Percentiles rank a stretch among this genome's conserved stretches.
These are phyloP conservation scores for Phyto melanocephala DNA, from an alignment of 2,888 invertebrate genomes.

Conservation along the genomic window DNA sequence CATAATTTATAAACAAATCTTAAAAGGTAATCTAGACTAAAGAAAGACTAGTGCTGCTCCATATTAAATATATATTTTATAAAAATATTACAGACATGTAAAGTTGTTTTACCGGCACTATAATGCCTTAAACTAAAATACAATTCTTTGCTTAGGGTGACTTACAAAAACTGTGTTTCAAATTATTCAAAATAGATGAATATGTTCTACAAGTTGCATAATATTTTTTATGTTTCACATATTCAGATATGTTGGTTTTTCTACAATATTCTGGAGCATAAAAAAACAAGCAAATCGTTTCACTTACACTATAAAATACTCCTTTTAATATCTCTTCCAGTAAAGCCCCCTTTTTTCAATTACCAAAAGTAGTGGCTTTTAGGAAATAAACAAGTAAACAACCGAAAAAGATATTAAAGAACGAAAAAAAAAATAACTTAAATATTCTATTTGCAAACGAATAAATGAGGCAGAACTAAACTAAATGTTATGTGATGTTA, in stretches of 20 bases:
- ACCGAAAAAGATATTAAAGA: conserved; percentile 1
- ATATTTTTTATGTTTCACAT: neutral
- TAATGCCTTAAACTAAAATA: too few relatives aligned
- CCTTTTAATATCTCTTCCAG: neutral
- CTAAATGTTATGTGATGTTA: conserved; percentile 62
- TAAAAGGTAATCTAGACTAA: too few relatives aligned
- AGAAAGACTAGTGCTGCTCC: too few relatives aligned
- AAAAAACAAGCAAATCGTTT: conserved; percentile 30
- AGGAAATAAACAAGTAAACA: conserved; percentile 34
- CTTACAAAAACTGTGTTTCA: neutral
- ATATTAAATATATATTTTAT: too few relatives aligned
- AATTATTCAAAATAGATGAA: neutral
- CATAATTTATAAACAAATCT: too few relatives aligned
- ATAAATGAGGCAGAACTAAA: conserved; percentile 63
- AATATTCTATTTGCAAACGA: conserved; percentile 63
- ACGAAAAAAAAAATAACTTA: conserved; percentile 36
- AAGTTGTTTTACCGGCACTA: too few relatives aligned
- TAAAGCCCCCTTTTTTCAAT: conserved; percentile 50
- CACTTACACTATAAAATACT: conserved; percentile 23
- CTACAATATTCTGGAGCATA: neutral
- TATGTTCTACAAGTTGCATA: neutral
- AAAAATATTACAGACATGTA: neutral
- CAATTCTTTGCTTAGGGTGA: too few relatives aligned
- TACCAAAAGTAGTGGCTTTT: conserved; percentile 54
- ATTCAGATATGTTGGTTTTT: conserved; percentile 19